These are phyloP conservation scores for Antheraea yamamai DNA, from an alignment of 2,888 invertebrate genomes.

Conservation along the genomic window DNA sequence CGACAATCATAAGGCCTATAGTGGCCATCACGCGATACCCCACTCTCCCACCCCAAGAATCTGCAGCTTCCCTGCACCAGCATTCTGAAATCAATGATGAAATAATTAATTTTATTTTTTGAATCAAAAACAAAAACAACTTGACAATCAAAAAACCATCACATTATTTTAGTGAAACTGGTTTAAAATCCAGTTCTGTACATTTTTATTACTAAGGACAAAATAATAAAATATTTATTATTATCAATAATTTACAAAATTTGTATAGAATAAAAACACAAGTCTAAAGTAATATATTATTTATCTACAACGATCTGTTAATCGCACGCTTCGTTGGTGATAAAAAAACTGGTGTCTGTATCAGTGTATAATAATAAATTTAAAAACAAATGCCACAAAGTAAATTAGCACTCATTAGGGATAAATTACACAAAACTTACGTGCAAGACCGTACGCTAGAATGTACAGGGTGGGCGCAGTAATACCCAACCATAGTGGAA, in stretches of 20 bases:
- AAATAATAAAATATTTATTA: no score
- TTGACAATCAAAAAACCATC: no score
- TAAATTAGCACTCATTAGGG: neutral
- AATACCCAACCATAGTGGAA: constrained; percentile 63
- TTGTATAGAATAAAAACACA: no score
- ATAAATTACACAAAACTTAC: constrained; percentile 48
- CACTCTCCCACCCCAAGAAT: constrained; percentile 69
- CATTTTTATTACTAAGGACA: no score
- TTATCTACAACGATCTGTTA: no score
- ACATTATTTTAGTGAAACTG: no score
- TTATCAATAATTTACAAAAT: no score
- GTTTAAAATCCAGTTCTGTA: no score
- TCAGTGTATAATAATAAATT: neutral
- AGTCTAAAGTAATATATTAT: no score
- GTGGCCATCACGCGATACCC: constrained; percentile 69
- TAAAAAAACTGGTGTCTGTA: neutral
- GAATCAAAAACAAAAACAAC: neutral
- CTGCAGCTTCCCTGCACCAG: constrained; percentile 76
- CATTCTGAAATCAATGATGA: constrained; percentile 61
- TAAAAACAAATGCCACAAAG: neutral
- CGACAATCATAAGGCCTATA: constrained; percentile 57
- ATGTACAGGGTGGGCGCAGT: constrained; percentile 65
- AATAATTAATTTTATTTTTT: neutral
- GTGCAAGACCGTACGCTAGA: constrained; percentile 64
- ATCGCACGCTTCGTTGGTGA: no score